phyloP scores from a whole-genome alignment of 2,797 vertebrate genomes.

The Dermochelys coriacea region DNA sequence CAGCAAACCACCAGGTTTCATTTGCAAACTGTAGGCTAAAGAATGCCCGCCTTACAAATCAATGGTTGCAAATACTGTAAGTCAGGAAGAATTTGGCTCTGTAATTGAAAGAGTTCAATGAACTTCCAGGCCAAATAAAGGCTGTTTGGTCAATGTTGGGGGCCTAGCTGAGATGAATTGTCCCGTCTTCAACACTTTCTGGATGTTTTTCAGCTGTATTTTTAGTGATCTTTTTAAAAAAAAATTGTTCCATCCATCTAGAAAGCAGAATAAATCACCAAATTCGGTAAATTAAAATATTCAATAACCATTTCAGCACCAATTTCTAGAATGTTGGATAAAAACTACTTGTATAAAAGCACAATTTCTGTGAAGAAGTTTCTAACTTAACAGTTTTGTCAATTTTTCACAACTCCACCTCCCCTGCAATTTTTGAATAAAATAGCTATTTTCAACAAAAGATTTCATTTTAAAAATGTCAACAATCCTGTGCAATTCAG shows the following conservation, averaged over 20 bases:
- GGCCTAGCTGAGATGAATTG: rapidly evolving
- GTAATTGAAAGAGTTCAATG: not conserved
- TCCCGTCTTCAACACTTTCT: not conserved
- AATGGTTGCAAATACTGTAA: not conserved
- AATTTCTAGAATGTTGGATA: too few species aligned
- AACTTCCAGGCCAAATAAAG: not conserved
- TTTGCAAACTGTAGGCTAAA: not conserved
- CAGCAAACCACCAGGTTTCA: not conserved
- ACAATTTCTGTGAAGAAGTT: too few species aligned
- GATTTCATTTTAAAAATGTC: rapidly evolving
- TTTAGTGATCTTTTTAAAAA: not conserved
- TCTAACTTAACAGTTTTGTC: too few species aligned
- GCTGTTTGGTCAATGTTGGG: not conserved
- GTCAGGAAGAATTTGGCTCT: not conserved
- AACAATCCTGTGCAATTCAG: rapidly evolving
- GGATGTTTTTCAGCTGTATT: not conserved
- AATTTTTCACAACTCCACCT: too few species aligned
- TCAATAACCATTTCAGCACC: not conserved
- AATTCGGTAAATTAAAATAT: not conserved
- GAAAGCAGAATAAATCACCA: not conserved
- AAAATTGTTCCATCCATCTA: not conserved
- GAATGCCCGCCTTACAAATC: rapidly evolving
- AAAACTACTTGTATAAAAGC: too few species aligned
- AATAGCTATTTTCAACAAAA: not conserved
- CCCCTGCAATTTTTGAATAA: too few species aligned